Conservation (phyloP, 2,113 vertebrate genomes). For the Corythaeola cristata region DNA sequence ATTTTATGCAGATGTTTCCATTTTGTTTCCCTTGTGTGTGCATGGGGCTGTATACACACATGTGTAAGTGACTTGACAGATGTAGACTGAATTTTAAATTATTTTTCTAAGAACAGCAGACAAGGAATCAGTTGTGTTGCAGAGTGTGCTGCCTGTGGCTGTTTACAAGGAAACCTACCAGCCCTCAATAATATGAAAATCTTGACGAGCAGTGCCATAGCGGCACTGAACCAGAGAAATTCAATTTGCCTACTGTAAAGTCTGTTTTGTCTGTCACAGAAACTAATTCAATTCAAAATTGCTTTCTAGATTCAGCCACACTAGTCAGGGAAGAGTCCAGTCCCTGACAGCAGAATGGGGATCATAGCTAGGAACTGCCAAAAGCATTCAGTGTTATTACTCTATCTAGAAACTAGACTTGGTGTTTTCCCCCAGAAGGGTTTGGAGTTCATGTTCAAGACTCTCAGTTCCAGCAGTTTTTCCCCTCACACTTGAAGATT, state of each 20-base stretch:
- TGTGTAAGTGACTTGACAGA: background rate
- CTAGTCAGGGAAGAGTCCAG: conserved; percentile 25
- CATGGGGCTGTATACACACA: background rate
- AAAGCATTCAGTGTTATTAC: background rate
- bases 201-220: conserved; percentile 52
- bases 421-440: background rate
- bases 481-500: background rate
- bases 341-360: background rate
- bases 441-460: background rate
- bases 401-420: background rate
- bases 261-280: conserved; percentile 74
- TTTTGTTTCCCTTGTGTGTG: conserved; percentile 26
- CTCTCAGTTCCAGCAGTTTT: background rate
- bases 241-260: conserved; percentile 79
- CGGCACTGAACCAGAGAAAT: conserved; percentile 77
- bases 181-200: conserved; percentile 70
- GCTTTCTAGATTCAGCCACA: conserved; percentile 64
- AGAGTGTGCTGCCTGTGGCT: background rate
- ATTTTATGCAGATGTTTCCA: background rate
- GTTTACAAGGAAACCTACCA: conserved; percentile 69
- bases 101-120: background rate
- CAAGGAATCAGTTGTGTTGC: background rate
- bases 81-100: background rate
- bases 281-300: conserved; percentile 77
- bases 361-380: background rate